phyloP scores from a whole-genome alignment of 2,113 vertebrate species.

The Callipepla californica region DNA sequence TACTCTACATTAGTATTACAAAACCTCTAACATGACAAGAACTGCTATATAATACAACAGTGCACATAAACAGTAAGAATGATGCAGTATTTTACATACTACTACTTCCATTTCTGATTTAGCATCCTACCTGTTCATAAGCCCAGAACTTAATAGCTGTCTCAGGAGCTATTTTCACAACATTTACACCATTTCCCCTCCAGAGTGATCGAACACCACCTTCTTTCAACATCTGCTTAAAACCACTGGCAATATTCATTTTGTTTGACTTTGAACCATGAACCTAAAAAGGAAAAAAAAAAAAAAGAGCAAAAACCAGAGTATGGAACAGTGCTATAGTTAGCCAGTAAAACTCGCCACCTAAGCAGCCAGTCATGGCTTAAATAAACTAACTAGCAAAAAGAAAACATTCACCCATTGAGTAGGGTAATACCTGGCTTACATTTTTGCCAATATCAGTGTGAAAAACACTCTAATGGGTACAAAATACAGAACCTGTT shows the following conservation, averaged over 20 bases:
- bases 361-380: not conserved
- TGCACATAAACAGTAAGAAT: not conserved
- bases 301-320: not conserved
- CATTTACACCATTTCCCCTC: conserved; percentile 95
- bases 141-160: conserved; percentile 95
- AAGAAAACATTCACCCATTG: not conserved
- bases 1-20: not conserved
- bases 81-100: not conserved
- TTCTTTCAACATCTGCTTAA: conserved; percentile 91
- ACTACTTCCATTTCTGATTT: not conserved
- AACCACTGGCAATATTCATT: conserved; percentile 86
- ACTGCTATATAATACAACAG: not conserved
- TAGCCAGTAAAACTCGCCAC: not conserved
- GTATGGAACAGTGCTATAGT: not conserved
- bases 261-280: conserved; percentile 86
- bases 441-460: not conserved
- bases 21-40: not conserved
- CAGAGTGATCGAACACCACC: conserved; percentile 90
- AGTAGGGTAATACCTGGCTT: not conserved
- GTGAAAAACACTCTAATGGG: not conserved
- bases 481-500: not conserved
- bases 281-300: conserved; percentile 80
- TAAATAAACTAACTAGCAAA: not conserved
- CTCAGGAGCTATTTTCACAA: conserved; percentile 96
- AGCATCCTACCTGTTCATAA: conserved; percentile 89